Conservation (phyloP, 2,113 vertebrate species). For the Gymnorhina tibicen region DNA sequence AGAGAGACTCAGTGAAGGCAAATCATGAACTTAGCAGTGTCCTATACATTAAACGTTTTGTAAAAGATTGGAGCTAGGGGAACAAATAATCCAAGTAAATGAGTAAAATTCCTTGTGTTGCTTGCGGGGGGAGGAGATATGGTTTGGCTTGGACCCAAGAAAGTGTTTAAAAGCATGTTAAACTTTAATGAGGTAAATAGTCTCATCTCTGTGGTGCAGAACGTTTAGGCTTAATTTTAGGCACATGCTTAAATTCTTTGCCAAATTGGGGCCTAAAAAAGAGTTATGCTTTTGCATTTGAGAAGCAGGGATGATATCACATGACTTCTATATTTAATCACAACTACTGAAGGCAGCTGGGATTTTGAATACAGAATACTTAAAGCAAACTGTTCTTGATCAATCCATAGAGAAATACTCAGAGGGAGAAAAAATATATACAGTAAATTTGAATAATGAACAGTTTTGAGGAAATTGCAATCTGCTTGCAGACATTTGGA, state of each 20-base stretch:
- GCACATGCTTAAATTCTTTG: conserved; percentile 50
- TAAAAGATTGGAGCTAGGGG: not conserved
- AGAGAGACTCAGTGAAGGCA: not conserved
- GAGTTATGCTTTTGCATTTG: conserved; percentile 52
- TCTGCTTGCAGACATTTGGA: conserved; percentile 66
- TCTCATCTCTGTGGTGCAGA: conserved; percentile 45
- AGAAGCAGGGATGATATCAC: conserved; percentile 44
- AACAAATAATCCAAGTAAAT: conserved; percentile 1
- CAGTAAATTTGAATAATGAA: conserved; percentile 70
- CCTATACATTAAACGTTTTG: not conserved
- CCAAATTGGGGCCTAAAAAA: conserved; percentile 56
- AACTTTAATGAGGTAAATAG: conserved; percentile 57
- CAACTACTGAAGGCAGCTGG: conserved; percentile 64
- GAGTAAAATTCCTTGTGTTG: not conserved
- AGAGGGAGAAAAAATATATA: conserved; percentile 63
- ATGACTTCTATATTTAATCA: conserved; percentile 68
- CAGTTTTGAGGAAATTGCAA: conserved; percentile 70
- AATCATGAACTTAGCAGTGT: not conserved
- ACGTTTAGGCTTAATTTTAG: conserved; percentile 50
- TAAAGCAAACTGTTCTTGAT: conserved; percentile 68
- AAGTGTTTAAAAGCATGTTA: conserved; percentile 45
- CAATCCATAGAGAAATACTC: conserved; percentile 63
- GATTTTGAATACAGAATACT: conserved; percentile 65
- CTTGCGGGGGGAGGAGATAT: not conserved
- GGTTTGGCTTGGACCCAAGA: conserved; percentile 14